These are phyloP conservation scores for Sceloporus undulatus DNA, from an alignment of 2,113 vertebrate species.

Conservation along the genomic window DNA sequence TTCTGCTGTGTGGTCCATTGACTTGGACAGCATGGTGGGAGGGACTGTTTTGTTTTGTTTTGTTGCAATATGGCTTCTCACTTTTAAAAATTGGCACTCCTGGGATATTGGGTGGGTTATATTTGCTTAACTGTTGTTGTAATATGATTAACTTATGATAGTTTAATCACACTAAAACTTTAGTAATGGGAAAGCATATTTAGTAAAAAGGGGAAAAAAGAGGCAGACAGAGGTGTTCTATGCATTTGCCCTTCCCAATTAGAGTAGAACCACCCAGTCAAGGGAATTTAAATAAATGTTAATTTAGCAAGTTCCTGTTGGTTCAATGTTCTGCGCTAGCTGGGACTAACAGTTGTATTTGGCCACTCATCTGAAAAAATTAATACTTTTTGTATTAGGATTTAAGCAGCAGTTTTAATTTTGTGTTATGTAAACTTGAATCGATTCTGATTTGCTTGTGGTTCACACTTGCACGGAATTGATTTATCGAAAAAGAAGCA, in stretches of 20 bases:
- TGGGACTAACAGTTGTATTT: too few relatives aligned
- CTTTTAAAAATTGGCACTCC: background rate
- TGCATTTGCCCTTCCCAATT: too few relatives aligned
- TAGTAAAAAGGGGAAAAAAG: background rate
- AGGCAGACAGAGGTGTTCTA: too few relatives aligned
- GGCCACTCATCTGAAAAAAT: too few relatives aligned
- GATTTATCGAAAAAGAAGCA: too few relatives aligned
- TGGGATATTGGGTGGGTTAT: background rate
- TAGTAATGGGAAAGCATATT: background rate
- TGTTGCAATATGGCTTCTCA: background rate
- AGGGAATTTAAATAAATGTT: too few relatives aligned
- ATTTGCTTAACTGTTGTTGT: background rate
- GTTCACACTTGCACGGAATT: too few relatives aligned
- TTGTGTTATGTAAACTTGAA: background rate
- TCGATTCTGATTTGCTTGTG: too few relatives aligned
- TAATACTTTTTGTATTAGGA: background rate
- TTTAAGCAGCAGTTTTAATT: background rate
- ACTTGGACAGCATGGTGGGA: background rate
- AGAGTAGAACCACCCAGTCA: too few relatives aligned
- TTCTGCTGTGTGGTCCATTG: background rate
- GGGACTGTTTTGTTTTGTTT: background rate
- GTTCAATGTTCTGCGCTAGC: too few relatives aligned
- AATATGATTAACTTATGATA: background rate
- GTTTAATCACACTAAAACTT: background rate
- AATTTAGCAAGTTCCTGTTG: too few relatives aligned